phyloP scores from a whole-genome alignment of 2,797 vertebrate species.

The Eulemur mongoz region DNA sequence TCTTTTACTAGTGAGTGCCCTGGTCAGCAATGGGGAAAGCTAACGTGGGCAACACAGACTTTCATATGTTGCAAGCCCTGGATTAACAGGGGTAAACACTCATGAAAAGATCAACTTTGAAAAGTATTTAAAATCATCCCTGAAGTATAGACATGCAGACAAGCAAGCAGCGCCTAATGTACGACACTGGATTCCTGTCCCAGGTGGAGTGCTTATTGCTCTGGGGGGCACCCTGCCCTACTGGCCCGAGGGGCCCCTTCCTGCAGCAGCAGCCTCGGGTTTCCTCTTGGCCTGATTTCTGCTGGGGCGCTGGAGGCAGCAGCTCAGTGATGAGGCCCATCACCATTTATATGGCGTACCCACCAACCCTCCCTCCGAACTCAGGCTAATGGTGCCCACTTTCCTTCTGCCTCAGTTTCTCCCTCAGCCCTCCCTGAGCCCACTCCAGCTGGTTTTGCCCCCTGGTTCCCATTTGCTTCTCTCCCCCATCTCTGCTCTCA shows the following conservation, averaged over 20 bases:
- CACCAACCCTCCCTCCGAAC: neutral
- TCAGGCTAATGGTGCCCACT: neutral
- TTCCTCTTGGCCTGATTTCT: neutral
- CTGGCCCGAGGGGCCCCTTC: neutral
- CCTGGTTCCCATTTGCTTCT: neutral
- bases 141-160: neutral
- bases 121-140: neutral
- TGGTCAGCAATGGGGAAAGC: neutral
- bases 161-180: neutral
- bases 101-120: neutral
- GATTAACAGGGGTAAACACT: neutral
- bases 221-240: accelerated
- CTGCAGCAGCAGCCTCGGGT: neutral
- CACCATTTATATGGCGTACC: neutral
- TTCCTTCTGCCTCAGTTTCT: neutral
- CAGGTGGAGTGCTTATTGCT: neutral
- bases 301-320: neutral
- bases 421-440: neutral
- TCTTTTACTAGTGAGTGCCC: neutral
- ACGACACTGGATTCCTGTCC: neutral
- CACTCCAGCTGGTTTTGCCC: neutral
- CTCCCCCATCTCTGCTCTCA: neutral
- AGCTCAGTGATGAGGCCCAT: neutral
- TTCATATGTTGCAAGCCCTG: neutral
- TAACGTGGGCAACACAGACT: neutral